Base-by-base conservation (phyloP, 2,888 invertebrate species). In the Caenorhabditis sp. region DNA sequence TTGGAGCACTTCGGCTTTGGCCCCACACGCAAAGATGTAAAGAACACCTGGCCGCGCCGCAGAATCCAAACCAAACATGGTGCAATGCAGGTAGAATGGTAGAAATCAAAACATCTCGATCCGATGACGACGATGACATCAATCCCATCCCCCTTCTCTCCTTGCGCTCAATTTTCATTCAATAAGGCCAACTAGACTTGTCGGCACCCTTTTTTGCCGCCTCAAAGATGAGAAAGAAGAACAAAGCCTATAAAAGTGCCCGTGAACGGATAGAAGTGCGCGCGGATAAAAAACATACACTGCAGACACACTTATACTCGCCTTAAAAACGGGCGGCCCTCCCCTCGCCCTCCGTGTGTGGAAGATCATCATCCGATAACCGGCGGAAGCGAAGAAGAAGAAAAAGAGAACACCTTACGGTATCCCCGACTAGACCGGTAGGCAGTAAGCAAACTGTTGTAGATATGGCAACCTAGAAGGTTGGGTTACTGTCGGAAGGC, bases 231-330 rank as follows among this genome's bases (percentile, higher is more conserved):
- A 53, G 13, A 60, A 58, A 65, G 67, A 74, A 67, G 74, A 74
- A 74, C 74, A 74, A 74, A 74, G 74, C 65, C 74, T 74, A 74
- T 74, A 74, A 74, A 74, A 65, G 74, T 74, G 74, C 74, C 65
- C 74, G 74, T 67, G 74, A 65, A 65, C 72, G 72, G 72, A 62
- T 9, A 32, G 64, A 65, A 35, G 56, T 50, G 44, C 3, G 50
- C 5, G 44, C 56, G 53, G 44, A 35, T 44, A 72, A 65, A 74
- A 74, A 65, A 67, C 37, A 67, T n/a, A 67, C 22, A 60, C 20
- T n/a, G n/a, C 32, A 56, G 51, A 51, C 72, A 72, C 74, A 74
- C 72, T 65, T 65, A 55, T 61, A 40, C 37, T n/a, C n/a, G n/a
- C n/a, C n/a, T n/a, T n/a, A n/a, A n/a, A n/a, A n/a, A n/a, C 32